phyloP scores from a whole-genome alignment of 2,113 vertebrate genomes.

The Ochotona curzoniae region DNA sequence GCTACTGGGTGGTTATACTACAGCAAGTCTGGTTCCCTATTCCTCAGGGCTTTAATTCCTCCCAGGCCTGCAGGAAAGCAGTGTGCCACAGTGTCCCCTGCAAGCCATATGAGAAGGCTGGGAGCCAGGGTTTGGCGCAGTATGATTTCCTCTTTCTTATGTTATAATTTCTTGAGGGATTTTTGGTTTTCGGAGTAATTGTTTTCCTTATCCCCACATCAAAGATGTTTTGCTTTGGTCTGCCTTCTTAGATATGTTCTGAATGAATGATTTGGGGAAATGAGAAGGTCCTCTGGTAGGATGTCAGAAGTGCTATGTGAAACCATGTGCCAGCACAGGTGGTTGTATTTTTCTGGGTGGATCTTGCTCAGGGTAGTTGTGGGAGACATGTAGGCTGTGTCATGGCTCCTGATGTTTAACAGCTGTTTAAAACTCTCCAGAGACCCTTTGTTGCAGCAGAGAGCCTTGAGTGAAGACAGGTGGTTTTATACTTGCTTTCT shows the following conservation, averaged over 20 bases:
- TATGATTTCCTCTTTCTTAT: not conserved
- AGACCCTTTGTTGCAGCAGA: conserved; percentile 44
- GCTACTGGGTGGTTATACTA: not conserved
- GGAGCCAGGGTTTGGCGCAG: not conserved
- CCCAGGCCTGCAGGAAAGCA: not conserved
- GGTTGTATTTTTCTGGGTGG: conserved; percentile 33
- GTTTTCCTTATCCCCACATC: not conserved
- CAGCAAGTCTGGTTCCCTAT: not conserved
- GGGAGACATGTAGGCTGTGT: not conserved
- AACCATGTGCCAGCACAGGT: not conserved
- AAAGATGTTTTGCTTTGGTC: not conserved
- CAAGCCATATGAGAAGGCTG: not conserved
- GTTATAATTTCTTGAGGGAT: conserved; percentile 20
- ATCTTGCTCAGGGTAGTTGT: not conserved
- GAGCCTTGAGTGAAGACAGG: not conserved
- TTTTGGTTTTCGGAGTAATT: not conserved
- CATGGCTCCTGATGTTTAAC: conserved; percentile 40
- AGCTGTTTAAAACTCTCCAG: not conserved
- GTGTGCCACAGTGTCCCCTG: not conserved
- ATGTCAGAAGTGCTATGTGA: not conserved
- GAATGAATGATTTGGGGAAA: not conserved
- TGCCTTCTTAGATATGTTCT: conserved; percentile 20
- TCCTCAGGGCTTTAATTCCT: not conserved
- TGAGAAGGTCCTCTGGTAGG: not conserved
- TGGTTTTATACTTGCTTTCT: conserved; percentile 48